Evolutionary conservation across 2,113 vertebrate species (phyloP).

Genomic region (Coreoperca whiteheadi): DNA sequence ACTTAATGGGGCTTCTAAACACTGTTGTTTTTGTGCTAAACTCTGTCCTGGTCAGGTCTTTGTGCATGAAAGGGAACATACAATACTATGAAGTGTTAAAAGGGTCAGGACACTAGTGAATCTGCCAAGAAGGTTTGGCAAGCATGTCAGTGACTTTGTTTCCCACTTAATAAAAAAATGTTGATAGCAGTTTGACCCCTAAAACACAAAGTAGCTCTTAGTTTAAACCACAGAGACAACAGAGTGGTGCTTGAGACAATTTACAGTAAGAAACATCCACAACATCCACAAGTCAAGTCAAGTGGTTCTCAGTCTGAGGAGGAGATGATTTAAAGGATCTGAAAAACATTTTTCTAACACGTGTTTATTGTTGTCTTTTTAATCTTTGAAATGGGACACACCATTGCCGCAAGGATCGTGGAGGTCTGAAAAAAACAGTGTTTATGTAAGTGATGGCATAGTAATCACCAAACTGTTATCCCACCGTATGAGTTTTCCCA

Average conservation of each 20-base stretch:
- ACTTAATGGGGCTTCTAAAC: neutral
- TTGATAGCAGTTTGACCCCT: conserved; percentile 39
- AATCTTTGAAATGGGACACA: conserved; percentile 50
- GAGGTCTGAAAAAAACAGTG: conserved; percentile 44
- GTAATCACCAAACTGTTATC: conserved; percentile 65
- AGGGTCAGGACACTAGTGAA: conserved; percentile 31
- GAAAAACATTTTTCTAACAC: conserved; percentile 30
- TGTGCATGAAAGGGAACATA: conserved; percentile 16
- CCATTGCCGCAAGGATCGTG: conserved; percentile 38
- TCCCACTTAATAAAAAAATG: conserved; percentile 40
- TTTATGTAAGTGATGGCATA: conserved; percentile 61
- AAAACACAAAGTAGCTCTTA: conserved; percentile 21
- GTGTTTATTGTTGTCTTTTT: conserved; percentile 61
- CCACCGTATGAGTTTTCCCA: conserved; percentile 67
- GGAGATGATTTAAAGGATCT: conserved; percentile 25
- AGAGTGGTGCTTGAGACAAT: conserved; percentile 2
- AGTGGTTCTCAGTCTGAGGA: conserved; percentile 25
- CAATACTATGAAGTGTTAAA: conserved; percentile 26
- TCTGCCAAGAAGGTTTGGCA: conserved; percentile 52
- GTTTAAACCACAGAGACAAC: conserved; percentile 28
- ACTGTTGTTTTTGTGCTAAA: conserved; percentile 12
- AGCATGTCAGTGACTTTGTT: conserved; percentile 27
- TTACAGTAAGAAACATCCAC: conserved; percentile 33
- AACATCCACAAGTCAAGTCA: conserved; percentile 15
- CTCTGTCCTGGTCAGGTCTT: conserved; percentile 14